phyloP scores from a whole-genome alignment of 2,113 vertebrate genomes.

The Aleadryas rufinucha region DNA sequence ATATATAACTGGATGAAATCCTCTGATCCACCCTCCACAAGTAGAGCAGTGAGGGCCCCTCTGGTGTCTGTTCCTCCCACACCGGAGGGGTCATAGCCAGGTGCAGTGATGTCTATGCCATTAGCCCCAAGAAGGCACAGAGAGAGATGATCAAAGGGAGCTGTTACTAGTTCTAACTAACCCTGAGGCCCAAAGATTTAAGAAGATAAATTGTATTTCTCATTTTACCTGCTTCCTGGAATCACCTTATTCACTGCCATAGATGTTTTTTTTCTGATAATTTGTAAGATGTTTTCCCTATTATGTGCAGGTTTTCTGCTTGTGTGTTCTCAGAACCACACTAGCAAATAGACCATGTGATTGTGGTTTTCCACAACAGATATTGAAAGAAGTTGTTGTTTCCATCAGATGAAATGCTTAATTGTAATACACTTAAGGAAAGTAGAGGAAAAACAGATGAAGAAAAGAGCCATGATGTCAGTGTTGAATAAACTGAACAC shows the following conservation, averaged over 20 bases:
- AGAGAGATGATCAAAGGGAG: neutral
- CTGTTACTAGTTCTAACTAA: neutral
- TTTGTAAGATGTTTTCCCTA: neutral
- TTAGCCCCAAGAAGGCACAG: neutral
- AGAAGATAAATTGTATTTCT: neutral
- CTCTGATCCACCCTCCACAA: neutral
- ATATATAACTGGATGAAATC: neutral
- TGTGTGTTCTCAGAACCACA: neutral
- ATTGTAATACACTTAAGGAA: neutral
- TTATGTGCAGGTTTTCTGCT: neutral
- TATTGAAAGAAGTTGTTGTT: neutral
- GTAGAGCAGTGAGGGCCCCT: neutral
- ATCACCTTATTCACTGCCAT: neutral
- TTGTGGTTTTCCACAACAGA: neutral
- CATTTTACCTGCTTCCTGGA: neutral
- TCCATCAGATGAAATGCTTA: neutral
- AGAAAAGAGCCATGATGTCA: neutral
- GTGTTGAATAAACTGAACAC: neutral
- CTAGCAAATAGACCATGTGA: neutral
- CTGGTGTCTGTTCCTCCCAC: neutral
- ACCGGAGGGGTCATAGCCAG: neutral
- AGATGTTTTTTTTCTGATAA: neutral
- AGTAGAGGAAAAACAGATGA: neutral
- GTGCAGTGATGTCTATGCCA: neutral
- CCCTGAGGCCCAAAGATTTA: neutral